Percentiles rank a stretch among this genome's conserved stretches.
Conservation (phyloP, 2,888 invertebrate genomes). For the Autographa gamma region DNA sequence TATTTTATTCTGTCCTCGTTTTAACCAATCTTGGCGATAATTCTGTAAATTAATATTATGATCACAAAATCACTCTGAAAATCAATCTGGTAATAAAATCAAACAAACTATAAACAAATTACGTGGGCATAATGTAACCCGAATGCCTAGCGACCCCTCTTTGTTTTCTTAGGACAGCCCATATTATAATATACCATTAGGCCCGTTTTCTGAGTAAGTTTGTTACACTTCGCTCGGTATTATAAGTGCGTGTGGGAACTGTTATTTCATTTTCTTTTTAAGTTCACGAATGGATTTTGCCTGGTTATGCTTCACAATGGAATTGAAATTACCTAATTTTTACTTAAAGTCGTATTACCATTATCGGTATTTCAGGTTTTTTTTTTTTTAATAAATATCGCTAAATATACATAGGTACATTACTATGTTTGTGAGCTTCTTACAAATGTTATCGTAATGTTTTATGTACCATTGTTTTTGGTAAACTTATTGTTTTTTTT, state of each 20-base stretch:
- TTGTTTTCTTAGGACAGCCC: constrained; percentile 50
- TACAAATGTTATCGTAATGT: no score
- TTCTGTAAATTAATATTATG: constrained; percentile 9
- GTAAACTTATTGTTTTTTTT: neutral
- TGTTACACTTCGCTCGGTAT: constrained; percentile 18
- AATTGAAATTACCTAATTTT: no score
- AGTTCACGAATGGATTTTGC: neutral
- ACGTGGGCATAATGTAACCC: constrained; percentile 43
- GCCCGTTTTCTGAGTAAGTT: constrained; percentile 25
- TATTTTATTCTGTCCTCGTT: no score
- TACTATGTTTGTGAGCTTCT: no score
- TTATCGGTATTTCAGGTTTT: no score
- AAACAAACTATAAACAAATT: constrained; percentile 49
- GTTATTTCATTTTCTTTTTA: neutral
- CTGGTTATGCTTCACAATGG: no score
- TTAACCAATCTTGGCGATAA: no score
- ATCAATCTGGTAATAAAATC: constrained; percentile 52
- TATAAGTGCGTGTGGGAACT: neutral
- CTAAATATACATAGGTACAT: no score
- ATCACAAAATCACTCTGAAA: constrained; percentile 27
- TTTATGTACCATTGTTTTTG: no score
- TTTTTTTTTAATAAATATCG: no score
- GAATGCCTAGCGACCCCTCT: constrained; percentile 21
- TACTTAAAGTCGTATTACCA: no score
- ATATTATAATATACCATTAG: constrained; percentile 38